Base-by-base conservation (phyloP, 1,140 invertebrate species). In the Papilio helenus region DNA sequence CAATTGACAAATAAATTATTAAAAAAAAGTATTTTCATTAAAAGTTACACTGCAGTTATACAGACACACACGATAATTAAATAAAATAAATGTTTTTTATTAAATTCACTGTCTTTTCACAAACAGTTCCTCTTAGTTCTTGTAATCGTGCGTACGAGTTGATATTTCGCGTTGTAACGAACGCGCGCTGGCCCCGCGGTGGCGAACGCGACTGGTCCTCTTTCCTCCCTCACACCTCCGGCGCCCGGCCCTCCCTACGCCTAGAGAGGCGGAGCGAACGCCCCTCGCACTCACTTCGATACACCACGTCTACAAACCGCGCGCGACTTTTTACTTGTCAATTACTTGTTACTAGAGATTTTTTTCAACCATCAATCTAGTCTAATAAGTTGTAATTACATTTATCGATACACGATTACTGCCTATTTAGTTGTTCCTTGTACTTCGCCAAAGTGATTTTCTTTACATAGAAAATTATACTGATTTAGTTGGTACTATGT, bases 371-470 rank as follows among this genome's bases (percentile, higher is more conserved):
- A 89, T 88, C 88, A 84, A 88, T 91, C 89, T 85, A 87, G 81
- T 87, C 86, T 91, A 92, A 92, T 90, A 87, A 89, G 83, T 76
- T 84, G 83, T 93, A 92, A 93, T 92, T 92, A 88, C 83, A 79
- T 87, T 90, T 88, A 92, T 90, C 86, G 89, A 92, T 90, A 90
- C 83, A 73, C 55, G 80, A 83, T 84, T 82, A 79, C 80, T 76
- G 72, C 74, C 82, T 76, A 73, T 84, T 80, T 82, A 29, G 79
- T 81, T 79, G 80, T 84, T 82, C 83, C 83, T 76, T 80, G 82
- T 74, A 78, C 12, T 51, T 26, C 51, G 73, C 74, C 46, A 46
- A 44, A 58, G 79, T 49, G 16, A 72, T 82, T 82, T 68, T 81
- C 29, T 68, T 29, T 29, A 34, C 61, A 68, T 68, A 68, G 29